Conservation (phyloP, 2,113 vertebrate genomes). For the Microtus pennsylvanicus region DNA sequence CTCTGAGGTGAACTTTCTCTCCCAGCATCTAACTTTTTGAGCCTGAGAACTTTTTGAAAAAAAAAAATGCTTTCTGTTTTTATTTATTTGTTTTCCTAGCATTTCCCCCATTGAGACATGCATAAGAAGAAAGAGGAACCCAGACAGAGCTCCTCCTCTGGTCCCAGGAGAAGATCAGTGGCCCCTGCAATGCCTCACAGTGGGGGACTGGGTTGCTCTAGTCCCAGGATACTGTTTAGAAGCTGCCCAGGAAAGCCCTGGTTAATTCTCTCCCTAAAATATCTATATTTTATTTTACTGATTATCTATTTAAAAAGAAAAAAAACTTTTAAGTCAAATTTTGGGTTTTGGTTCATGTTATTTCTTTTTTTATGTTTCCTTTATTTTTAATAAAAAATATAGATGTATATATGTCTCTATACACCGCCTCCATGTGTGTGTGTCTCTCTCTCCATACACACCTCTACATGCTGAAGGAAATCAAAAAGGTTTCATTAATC, state of each 20-base stretch:
- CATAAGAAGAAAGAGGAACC: not conserved
- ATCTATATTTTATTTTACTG: constrained; percentile 1
- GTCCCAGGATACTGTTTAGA: not conserved
- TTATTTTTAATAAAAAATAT: constrained; percentile 28
- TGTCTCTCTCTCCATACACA: not conserved
- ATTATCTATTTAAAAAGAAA: not conserved
- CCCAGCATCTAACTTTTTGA: not conserved
- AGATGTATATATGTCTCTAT: not conserved
- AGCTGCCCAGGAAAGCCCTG: not conserved
- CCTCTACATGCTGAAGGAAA: not conserved
- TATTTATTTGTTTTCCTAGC: not conserved
- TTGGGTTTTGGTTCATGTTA: constrained; percentile 29
- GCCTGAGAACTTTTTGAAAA: not conserved
- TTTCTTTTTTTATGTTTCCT: not conserved
- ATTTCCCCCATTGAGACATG: not conserved
- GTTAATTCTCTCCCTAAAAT: constrained; percentile 12
- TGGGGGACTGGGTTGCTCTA: not conserved
- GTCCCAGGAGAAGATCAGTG: not conserved
- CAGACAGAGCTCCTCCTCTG: fast-evolving
- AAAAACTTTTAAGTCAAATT: constrained; percentile 12
- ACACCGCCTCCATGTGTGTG: too few relatives aligned
- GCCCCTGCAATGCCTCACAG: fast-evolving
- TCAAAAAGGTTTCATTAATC: not conserved
- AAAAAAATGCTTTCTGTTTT: not conserved
- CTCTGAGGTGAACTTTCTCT: constrained; percentile 22